Conservation (phyloP, 2,113 vertebrate species). For the Saccopteryx leptura region DNA sequence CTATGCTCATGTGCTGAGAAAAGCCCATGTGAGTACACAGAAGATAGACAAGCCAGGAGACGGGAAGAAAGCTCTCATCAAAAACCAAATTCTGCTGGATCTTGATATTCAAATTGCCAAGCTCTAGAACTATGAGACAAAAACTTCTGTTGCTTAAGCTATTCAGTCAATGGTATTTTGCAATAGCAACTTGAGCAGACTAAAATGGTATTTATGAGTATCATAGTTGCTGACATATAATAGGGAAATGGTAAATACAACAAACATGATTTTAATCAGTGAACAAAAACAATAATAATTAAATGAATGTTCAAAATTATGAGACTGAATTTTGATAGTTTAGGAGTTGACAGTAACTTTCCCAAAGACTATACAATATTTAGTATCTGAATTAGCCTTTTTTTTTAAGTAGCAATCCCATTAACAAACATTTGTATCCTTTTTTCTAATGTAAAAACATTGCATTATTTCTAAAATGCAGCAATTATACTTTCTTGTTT, state of each 20-base stretch:
- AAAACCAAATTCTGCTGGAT: background rate
- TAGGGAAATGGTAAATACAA: background rate
- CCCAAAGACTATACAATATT: background rate
- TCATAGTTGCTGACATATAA: background rate
- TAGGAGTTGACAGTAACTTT: background rate
- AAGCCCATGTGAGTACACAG: background rate
- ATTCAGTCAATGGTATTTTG: background rate
- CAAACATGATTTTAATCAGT: background rate
- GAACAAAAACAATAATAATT: background rate
- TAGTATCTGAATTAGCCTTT: constrained; percentile 11
- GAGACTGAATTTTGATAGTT: constrained; percentile 10
- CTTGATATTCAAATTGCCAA: background rate
- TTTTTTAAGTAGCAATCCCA: background rate
- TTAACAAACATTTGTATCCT: constrained; percentile 34
- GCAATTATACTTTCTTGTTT: constrained; percentile 56
- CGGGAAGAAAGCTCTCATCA: background rate
- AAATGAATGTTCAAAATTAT: background rate
- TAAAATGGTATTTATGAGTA: background rate
- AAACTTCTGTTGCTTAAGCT: background rate
- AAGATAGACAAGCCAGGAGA: background rate
- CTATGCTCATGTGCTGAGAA: background rate
- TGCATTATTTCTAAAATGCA: constrained; percentile 41
- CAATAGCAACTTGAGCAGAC: background rate
- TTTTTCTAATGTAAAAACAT: constrained; percentile 32
- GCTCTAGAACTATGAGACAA: background rate